Conservation (phyloP, 2,797 vertebrate species). For the Oryzias sinensis region DNA sequence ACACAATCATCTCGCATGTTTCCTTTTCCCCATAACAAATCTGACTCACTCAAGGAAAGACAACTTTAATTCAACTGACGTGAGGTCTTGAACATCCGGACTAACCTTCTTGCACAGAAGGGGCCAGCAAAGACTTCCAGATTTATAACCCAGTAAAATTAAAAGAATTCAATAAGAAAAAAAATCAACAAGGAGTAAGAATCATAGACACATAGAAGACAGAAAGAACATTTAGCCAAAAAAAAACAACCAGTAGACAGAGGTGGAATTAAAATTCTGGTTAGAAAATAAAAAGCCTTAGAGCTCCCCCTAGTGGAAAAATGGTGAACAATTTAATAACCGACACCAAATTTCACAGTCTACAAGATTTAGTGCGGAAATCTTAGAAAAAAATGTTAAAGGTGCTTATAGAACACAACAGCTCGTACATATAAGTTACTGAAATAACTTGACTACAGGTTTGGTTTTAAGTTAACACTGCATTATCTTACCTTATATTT, state of each 20-base stretch:
- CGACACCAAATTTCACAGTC: too few relatives aligned
- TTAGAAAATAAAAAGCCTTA: slow-evolving; percentile 14
- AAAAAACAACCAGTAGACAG: slow-evolving; percentile 1
- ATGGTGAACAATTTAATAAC: background rate
- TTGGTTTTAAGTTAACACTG: background rate
- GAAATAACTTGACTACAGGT: too few relatives aligned
- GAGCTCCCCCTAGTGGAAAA: slow-evolving; percentile 59
- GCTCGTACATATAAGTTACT: too few relatives aligned
- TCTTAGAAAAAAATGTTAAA: too few relatives aligned
- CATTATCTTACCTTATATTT: slow-evolving; percentile 88
- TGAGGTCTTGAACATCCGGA: slow-evolving; percentile 67
- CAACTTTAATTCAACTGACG: slow-evolving; percentile 36
- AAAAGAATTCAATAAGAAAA: slow-evolving; percentile 36
- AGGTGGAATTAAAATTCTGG: background rate
- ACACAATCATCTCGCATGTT: slow-evolving; percentile 26
- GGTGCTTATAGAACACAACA: too few relatives aligned
- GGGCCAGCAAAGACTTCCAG: slow-evolving; percentile 23
- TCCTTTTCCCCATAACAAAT: slow-evolving; percentile 18
- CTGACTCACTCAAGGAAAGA: slow-evolving; percentile 21
- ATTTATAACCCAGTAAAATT: slow-evolving; percentile 55
- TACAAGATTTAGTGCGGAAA: too few relatives aligned
- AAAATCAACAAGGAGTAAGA: slow-evolving; percentile 33
- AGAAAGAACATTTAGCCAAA: slow-evolving; percentile 16
- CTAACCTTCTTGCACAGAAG: slow-evolving; percentile 52
- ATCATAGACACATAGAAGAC: slow-evolving; percentile 6